Evolutionary conservation across 2,113 vertebrate species (phyloP), one percentile per base, ranked within the genome.

Genomic region (Pteruthius melanotis): DNA sequence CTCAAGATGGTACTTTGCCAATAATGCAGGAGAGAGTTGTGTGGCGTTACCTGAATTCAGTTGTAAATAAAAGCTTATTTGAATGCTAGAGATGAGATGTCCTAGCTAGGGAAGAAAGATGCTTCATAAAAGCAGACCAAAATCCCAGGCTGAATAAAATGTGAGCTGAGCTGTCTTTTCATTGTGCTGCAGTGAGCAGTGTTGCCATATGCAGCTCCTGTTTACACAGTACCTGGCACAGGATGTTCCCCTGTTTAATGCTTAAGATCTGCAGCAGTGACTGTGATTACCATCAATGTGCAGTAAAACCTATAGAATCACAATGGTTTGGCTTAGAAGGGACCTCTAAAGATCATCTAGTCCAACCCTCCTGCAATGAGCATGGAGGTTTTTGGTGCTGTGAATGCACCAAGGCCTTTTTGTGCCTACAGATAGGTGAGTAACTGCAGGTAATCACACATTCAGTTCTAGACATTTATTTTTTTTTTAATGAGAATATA

Each of bases 281-380:
- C 39, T 4, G 2, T 45, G 24, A 7, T 47, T 71, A 1, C n/a
- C 80, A 2, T 42, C 8, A 9, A 1, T 4, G 10, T 66, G 35
- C 6, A 69, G 0, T 80, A 74, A 80, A 96, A 80, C 18, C 16
- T 13, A 8, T 1, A 31, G 15, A 45, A 33, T 60, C n/a, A 35
- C 24, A 42, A 4, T 76, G 10, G 50, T 35, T 83, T 56, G 30
- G 8, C 5, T 45, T 83, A 37, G 33, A 83, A 80, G 40, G 27
- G 33, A 30, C 40, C 21, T 79, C 69, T 53, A 59, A 53, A 74
- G 39, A 53, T 16, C 30, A n/a, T 40, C 45, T 56, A 37, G 42
- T 69, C 23, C 35, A 63, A 15, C 33, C 9, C 35, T 20, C 11
- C 31, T 81, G 35, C 33, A 76, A 11, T 44, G 35, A 31, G 47